phyloP scores from a whole-genome alignment of 2,888 invertebrate species.

The Cyaniris semiargus region DNA sequence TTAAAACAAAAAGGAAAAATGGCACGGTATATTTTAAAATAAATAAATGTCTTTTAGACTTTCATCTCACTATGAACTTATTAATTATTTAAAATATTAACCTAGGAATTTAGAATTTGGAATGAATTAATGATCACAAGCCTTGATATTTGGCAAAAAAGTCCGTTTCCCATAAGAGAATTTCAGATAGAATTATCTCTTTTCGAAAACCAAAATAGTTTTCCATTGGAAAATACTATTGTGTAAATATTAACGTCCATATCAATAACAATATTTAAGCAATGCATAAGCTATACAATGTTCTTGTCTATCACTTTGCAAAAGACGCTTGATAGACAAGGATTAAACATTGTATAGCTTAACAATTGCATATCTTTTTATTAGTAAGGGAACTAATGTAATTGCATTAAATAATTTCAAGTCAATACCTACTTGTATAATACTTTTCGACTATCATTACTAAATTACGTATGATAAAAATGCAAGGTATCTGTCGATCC shows the following conservation, averaged over 20 bases:
- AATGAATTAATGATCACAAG: conserved; percentile 72
- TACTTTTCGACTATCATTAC: background rate
- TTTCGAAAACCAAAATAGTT: background rate
- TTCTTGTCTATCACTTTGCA: background rate
- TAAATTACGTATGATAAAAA: conserved; percentile 4
- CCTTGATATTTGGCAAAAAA: conserved; percentile 50
- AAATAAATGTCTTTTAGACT: conserved; percentile 27
- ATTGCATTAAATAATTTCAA: background rate
- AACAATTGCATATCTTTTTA: too few relatives aligned
- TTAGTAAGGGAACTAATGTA: background rate
- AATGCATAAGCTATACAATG: background rate
- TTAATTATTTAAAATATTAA: too few relatives aligned
- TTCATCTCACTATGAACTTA: conserved; percentile 35
- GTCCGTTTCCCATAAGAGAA: conserved; percentile 17
- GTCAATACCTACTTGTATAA: background rate
- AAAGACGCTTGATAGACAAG: too few relatives aligned
- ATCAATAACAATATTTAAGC: background rate
- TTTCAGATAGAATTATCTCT: background rate
- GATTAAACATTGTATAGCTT: too few relatives aligned
- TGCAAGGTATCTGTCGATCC: background rate
- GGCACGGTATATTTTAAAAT: conserved; percentile 24
- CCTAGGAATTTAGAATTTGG: conserved; percentile 53
- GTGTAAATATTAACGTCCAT: background rate
- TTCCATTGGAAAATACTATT: background rate
- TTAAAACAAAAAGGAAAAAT: background rate